These are phyloP conservation scores for Phaenicophaeus curvirostris DNA, from an alignment of 2,797 vertebrate genomes.

Conservation along the genomic window DNA sequence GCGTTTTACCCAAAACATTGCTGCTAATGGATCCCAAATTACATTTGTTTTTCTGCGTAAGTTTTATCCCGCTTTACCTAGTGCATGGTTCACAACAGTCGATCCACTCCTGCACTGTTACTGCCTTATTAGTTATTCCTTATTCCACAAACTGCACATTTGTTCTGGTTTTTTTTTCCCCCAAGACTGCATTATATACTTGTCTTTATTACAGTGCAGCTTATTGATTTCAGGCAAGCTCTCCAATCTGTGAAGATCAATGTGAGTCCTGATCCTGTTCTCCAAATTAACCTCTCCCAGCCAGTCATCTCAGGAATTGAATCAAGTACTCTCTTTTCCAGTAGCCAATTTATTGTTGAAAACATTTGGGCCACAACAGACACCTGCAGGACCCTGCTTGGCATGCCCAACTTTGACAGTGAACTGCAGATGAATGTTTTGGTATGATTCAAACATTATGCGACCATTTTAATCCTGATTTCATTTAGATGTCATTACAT, in stretches of 20 bases:
- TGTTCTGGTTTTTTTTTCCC: background rate
- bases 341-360: background rate
- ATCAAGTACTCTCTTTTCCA: background rate
- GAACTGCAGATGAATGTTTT: background rate
- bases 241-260: constrained; percentile 61
- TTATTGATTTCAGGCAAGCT: constrained; percentile 61
- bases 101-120: background rate
- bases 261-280: background rate
- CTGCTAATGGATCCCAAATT: background rate
- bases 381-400: background rate
- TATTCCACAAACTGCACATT: background rate
- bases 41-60: background rate
- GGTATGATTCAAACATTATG: background rate
- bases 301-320: background rate
- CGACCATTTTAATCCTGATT: background rate
- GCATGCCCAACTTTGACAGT: background rate
- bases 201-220: background rate
- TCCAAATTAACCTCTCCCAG: background rate
- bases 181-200: constrained; percentile 6
- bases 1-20: background rate
- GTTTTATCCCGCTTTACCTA: background rate
- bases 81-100: background rate
- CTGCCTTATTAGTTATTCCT: background rate
- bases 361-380: background rate
- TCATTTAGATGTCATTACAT: background rate